Base-by-base conservation (phyloP, 2,113 vertebrate genomes). In the Microcebus lehilahytsara region DNA sequence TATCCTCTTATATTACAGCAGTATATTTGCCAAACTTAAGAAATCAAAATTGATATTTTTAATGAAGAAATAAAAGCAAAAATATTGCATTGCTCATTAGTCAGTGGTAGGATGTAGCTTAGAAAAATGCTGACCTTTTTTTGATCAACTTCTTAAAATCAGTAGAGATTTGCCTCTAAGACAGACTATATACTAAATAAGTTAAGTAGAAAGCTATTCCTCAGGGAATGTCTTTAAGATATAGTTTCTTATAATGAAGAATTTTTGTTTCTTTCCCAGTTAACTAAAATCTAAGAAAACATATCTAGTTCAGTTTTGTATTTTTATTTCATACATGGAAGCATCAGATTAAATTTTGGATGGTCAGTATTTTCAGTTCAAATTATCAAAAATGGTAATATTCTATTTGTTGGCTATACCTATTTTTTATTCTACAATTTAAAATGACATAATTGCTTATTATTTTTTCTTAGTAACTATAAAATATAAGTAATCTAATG, bases 271-370 rank as follows among this genome's bases (percentile, higher is more conserved):
- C 42, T 94, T 93, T 93, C 10, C 88, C 51, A 51, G 69, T 71
- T 94, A 91, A 60, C 75, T 51, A 89, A 89, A 91, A 83, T 93
- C 34, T 69, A 77, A 89, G 42, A 96, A 85, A 71, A 69, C 7
- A 40, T 64, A 85, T 51, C 20, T 86, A 49, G 23, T 95, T 97
- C 32, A 58, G 2, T 83, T 91, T 81, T 96, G 20, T 51, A 51
- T 83, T 96, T 92, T 95, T 81, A 86, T 94, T 93, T 93, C 32
- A 84, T 86, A 17, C 79, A 42, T 72, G 46, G 27, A 89, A 86
- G 13, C 75, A 86, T 62, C 69, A 91, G 51, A 89, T 81, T 95
- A 72, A 89, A 79, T 51, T 96, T 83, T 85, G 22, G 80, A 66
- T 34, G 3, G 6, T 64, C 92, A 80, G 12, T 66, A 49, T 79